A percentile compares a stretch with the other conserved stretches of the same genome.
phyloP scores from a whole-genome alignment of 2,888 invertebrate species.

The Mesochorus sp. region DNA sequence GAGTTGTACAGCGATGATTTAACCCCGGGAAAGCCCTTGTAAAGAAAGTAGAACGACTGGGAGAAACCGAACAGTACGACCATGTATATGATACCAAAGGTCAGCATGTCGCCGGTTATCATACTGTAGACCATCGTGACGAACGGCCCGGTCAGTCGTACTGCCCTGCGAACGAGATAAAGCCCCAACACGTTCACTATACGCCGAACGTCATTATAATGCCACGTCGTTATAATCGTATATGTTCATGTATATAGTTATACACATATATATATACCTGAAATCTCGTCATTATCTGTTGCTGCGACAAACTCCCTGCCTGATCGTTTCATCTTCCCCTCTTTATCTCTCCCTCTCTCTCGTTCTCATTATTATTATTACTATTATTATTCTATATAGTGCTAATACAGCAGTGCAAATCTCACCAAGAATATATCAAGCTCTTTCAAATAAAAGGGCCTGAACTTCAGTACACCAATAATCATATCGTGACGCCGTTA shows the following conservation, averaged over 20 bases:
- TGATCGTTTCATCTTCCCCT: constrained; percentile 30
- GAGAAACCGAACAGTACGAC: constrained; percentile 98
- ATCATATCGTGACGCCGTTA: background rate
- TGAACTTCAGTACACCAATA: background rate
- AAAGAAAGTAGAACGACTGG: constrained; percentile 97
- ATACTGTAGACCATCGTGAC: constrained; percentile 99
- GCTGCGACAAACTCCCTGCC: constrained; percentile 11
- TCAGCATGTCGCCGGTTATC: constrained; percentile 99
- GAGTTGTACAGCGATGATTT: constrained; percentile 91
- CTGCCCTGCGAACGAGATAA: constrained; percentile 86
- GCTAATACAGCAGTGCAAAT: too few relatives aligned
- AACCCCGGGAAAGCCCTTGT: constrained; percentile 93
- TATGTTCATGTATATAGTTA: background rate
- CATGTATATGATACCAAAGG: constrained; percentile 98
- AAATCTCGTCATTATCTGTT: constrained; percentile 55
- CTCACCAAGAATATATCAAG: background rate
- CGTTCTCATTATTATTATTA: constrained; percentile 12
- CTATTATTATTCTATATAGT: too few relatives aligned
- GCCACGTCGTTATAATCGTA: constrained; percentile 60
- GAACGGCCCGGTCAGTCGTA: constrained; percentile 97
- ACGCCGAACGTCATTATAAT: constrained; percentile 58
- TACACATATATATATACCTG: background rate
- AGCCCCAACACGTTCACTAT: constrained; percentile 41
- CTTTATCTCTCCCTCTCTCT: constrained; percentile 17
- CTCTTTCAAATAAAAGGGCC: background rate